Evolutionary conservation across 2,797 vertebrate genomes (phyloP).

Genomic region (Bovichtus diacanthus): DNA sequence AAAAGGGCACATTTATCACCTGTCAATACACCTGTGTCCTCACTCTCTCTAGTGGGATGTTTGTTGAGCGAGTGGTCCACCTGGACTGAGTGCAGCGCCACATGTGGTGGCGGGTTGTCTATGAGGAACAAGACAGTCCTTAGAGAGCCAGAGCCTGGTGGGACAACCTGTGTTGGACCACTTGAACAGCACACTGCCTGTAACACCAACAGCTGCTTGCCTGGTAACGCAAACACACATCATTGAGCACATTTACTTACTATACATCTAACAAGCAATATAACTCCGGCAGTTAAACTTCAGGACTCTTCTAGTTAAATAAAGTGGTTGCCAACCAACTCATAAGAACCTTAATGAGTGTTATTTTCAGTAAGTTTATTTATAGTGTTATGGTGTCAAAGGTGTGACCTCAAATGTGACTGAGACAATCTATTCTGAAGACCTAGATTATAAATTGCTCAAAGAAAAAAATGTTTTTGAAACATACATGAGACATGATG

Average conservation of each 20-base stretch:
- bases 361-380: background rate
- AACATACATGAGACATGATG: background rate
- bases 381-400: background rate
- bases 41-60: slow-evolving; percentile 78
- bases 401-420: background rate
- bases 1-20: background rate
- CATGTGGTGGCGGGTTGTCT: slow-evolving; percentile 83
- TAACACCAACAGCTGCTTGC: slow-evolving; percentile 85
- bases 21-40: background rate
- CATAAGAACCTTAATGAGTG: background rate
- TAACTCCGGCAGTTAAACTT: background rate
- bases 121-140: slow-evolving; percentile 80
- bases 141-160: slow-evolving; percentile 72
- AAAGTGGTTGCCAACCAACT: background rate
- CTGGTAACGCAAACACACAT: slow-evolving; percentile 75
- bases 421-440: background rate
- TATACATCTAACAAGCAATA: background rate
- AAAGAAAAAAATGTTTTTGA: background rate
- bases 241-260: background rate
- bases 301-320: background rate
- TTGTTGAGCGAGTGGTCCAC: slow-evolving; percentile 85
- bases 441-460: background rate
- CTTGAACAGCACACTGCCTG: slow-evolving; percentile 82
- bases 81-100: slow-evolving; percentile 87
- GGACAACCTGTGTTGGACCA: slow-evolving; percentile 70